Evolutionary conservation across 2,113 vertebrate genomes (phyloP), one percentile per base, ranked within the genome.

Genomic region (Scatophagus argus): DNA sequence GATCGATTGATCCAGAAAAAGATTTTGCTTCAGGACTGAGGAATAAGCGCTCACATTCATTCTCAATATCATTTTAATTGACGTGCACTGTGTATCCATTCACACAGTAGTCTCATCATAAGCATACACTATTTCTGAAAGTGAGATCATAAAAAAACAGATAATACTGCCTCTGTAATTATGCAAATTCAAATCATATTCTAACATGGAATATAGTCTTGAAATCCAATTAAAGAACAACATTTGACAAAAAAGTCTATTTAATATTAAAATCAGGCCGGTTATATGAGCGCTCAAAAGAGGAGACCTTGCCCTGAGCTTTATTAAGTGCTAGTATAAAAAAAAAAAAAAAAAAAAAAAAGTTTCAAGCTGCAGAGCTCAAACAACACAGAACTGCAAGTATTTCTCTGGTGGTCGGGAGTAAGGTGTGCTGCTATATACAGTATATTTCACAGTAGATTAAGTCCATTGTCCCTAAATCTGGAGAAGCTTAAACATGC

Each of bases 391-490:
- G 52, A 16, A 66, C n/a, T 25, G 25, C 27, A 14, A 43, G 58
- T 17, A 72, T 80, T 74, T 76, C 72, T 83, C 55, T 58, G 52
- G 84, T 81, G 83, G 83, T 79, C 78, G 76, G 51, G 38, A 83
- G 46, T 32, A 47, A 89, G 67, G 75, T 80, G 69, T 61, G 44
- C 58, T 44, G 67, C 44, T 75, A 43, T 85, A 77, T 64, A 84
- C 79, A 75, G 70, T 68, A 55, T 81, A 82, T 90, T 88, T 91
- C 87, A 89, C 89, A 91, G 74, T 29, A 83, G 89, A 91, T 91
- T 92, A 91, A 85, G 54, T 56, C 81, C 88, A 85, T 89, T 90
- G 90, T 91, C 77, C 89, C 70, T 89, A 82, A 83, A 85, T 87
- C 65, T 90, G 75, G 58, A 77, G 65, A 68, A 82, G 90, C 85